Conservation (phyloP, 2,888 invertebrate species). For the Torymus texanus region DNA sequence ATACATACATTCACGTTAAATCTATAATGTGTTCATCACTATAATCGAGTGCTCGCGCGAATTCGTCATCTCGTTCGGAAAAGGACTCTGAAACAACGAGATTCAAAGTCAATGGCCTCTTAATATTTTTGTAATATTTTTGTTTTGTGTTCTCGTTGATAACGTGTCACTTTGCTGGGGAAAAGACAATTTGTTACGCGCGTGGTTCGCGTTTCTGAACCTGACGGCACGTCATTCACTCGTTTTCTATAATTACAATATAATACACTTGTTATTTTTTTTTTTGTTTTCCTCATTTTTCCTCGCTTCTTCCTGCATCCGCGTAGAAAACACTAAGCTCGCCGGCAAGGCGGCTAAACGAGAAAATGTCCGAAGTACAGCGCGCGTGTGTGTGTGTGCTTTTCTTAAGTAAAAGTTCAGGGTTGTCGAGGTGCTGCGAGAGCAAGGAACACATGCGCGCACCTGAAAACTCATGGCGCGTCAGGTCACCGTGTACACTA, state of each 20-base stretch:
- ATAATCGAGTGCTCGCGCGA: conserved; percentile 41
- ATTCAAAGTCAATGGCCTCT: conserved; percentile 55
- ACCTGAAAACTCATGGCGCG: conserved; percentile 52
- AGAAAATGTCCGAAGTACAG: conserved; percentile 43
- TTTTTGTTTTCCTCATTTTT: not conserved
- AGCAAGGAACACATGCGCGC: not conserved
- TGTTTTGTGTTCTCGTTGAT: not conserved
- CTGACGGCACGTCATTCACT: conserved; percentile 14
- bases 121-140: conserved; percentile 13
- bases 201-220: conserved; percentile 21
- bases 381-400: conserved; percentile 16
- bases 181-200: conserved; percentile 40
- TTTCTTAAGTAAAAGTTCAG: conserved; percentile 15
- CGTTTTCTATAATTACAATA: conserved; percentile 56
- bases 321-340: conserved; percentile 1
- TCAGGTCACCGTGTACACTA: conserved; percentile 58
- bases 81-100: conserved; percentile 50
- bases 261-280: conserved; percentile 46
- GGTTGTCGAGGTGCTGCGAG: conserved; percentile 19
- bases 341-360: not conserved
- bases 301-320: no score
- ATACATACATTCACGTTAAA: conserved; percentile 37
- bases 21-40: conserved; percentile 36
- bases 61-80: conserved; percentile 35
- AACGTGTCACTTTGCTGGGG: no score